phyloP scores from a whole-genome alignment of 2,797 vertebrate genomes.

The Xenentodon cancila region DNA sequence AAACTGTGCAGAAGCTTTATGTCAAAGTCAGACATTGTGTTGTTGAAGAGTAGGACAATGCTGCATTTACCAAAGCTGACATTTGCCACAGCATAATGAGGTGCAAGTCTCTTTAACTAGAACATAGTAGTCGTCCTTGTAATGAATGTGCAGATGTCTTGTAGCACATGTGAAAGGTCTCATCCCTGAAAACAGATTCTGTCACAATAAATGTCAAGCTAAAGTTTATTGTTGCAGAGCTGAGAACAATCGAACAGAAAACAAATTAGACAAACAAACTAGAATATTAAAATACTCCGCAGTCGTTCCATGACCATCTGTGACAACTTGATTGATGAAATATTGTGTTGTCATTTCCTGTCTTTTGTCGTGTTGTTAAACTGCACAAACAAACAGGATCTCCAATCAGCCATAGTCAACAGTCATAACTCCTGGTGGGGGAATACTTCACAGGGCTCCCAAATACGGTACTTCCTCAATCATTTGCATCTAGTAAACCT shows the following conservation, averaged over 20 bases:
- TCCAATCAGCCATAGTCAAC: conserved; percentile 11
- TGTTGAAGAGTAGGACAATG: neutral
- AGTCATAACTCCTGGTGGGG: conserved; percentile 30
- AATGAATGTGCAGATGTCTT: neutral
- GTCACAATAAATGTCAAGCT: neutral
- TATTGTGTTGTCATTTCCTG: neutral
- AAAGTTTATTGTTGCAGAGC: neutral
- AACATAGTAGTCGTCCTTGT: neutral
- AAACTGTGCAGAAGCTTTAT: neutral
- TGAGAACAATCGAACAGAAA: too few species aligned
- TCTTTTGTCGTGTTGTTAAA: conserved; percentile 2
- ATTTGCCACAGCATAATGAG: neutral
- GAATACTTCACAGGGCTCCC: conserved; percentile 1
- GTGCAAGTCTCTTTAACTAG: neutral
- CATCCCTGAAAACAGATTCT: neutral
- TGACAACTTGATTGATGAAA: too few species aligned
- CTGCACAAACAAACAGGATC: conserved; percentile 17
- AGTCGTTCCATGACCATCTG: too few species aligned
- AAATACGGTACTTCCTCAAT: conserved; percentile 28
- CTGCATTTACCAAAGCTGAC: neutral
- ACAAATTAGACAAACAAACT: neutral
- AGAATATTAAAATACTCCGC: neutral
- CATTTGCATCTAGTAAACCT: conserved; percentile 29
- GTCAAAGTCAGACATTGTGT: neutral
- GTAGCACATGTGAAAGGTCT: too few species aligned